A percentile compares a stretch with the other conserved stretches of the same genome.
Conservation (phyloP, 1,140 invertebrate genomes). For the Pteromalus puparum region DNA sequence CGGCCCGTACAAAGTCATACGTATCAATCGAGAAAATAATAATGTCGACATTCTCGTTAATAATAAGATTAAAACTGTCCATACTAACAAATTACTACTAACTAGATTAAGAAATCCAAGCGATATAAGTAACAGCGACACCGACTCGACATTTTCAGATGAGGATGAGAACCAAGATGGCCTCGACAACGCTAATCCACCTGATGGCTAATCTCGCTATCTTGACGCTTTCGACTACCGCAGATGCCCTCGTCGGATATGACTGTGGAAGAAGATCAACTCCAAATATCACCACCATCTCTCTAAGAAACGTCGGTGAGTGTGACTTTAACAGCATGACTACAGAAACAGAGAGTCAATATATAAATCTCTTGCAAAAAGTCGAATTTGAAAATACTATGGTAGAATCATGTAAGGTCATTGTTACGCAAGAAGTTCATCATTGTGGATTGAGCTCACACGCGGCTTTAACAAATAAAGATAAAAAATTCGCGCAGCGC, state of each 20-base stretch:
- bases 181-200: not conserved
- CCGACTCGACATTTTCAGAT: not conserved
- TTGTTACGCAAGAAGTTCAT: not conserved
- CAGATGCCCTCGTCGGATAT: not conserved
- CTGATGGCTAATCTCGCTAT: not conserved
- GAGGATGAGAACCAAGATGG: not conserved
- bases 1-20: slow-evolving; percentile 3
- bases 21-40: not conserved
- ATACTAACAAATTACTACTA: slow-evolving; percentile 33
- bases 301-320: not conserved
- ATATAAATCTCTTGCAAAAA: not conserved
- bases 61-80: slow-evolving; percentile 29
- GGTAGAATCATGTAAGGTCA: not conserved
- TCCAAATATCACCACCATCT: not conserved
- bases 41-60: not conserved
- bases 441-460: not conserved
- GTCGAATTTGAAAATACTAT: not conserved
- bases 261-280: not conserved
- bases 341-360: not conserved
- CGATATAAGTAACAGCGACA: not conserved
- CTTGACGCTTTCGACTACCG: fast-evolving
- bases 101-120: not conserved
- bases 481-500: not conserved
- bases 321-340: not conserved
- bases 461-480: not conserved